phyloP scores from a whole-genome alignment of 1,140 invertebrate species.

The Atta cephalotes region DNA sequence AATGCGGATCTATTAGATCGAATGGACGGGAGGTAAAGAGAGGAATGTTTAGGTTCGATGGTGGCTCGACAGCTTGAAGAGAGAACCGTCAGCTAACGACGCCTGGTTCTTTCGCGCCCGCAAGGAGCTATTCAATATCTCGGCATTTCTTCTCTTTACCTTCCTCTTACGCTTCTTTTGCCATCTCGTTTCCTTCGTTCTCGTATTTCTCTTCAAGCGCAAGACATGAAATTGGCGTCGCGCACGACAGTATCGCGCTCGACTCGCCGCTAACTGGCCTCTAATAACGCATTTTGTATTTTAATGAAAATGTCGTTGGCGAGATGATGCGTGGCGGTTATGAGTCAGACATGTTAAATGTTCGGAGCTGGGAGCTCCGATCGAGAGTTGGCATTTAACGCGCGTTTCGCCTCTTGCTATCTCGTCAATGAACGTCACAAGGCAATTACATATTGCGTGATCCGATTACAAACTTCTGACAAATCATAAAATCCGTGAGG shows the following conservation, averaged over 20 bases:
- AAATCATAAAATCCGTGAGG: constrained; percentile 8
- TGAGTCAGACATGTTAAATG: constrained; percentile 51
- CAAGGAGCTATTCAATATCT: constrained; percentile 38
- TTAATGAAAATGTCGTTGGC: constrained; percentile 54
- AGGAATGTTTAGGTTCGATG: constrained; percentile 49
- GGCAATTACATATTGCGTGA: not conserved
- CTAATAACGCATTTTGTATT: constrained; percentile 57
- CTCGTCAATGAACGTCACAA: constrained; percentile 24
- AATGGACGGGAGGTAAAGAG: constrained; percentile 49
- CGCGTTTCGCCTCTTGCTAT: not conserved
- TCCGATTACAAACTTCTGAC: constrained; percentile 33
- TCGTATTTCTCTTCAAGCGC: not conserved
- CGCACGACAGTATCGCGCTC: constrained; percentile 21
- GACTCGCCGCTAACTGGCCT: constrained; percentile 25
- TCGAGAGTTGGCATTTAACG: not conserved
- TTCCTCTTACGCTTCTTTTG: no score
- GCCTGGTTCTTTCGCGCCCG: constrained; percentile 41
- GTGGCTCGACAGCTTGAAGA: constrained; percentile 32
- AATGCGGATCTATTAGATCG: constrained; percentile 71
- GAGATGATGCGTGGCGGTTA: constrained; percentile 37
- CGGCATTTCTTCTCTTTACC: not conserved
- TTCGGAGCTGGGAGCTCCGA: not conserved
- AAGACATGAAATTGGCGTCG: constrained; percentile 22
- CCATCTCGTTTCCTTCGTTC: not conserved
- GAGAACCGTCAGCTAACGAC: constrained; percentile 58